Conservation (phyloP, 1,140 invertebrate species). For the Leptoteleia sp. region DNA sequence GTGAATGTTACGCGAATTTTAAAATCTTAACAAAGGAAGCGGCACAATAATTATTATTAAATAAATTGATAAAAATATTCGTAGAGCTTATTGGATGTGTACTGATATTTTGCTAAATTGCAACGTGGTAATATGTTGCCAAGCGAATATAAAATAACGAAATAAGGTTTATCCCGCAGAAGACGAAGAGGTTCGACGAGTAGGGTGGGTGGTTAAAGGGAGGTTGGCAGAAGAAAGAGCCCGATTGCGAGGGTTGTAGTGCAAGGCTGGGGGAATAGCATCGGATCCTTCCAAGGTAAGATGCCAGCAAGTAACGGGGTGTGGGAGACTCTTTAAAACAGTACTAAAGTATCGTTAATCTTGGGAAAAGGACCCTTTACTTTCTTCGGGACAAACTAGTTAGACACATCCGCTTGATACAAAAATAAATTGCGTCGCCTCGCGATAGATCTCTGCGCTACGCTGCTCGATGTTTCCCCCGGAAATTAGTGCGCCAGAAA, state of each 20-base stretch:
- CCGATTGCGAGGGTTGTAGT: constrained; percentile 49
- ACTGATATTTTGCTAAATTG: too few species aligned
- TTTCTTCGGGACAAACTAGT: constrained; percentile 79
- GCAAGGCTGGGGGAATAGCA: constrained; percentile 51
- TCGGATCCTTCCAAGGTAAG: constrained; percentile 47
- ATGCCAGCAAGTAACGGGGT: constrained; percentile 45
- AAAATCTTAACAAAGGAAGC: too few species aligned
- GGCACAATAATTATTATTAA: too few species aligned
- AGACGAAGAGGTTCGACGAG: constrained; percentile 43
- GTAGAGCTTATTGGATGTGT: too few species aligned
- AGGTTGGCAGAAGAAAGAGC: constrained; percentile 26
- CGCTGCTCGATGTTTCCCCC: constrained; percentile 55
- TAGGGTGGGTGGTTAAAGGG: constrained; percentile 15
- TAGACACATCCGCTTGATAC: constrained; percentile 79
- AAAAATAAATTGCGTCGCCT: constrained; percentile 79
- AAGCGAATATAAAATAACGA: constrained; percentile 56
- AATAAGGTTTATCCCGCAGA: constrained; percentile 52
- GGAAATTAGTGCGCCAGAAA: constrained; percentile 70
- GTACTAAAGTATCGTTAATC: constrained; percentile 80
- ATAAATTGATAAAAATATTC: too few species aligned
- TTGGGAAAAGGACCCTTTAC: constrained; percentile 75
- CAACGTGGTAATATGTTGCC: constrained; percentile 69
- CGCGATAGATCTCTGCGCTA: constrained; percentile 73
- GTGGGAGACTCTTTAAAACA: constrained; percentile 77
- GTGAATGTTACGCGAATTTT: too few species aligned